Base-by-base conservation (phyloP, 2,113 vertebrate species). In the Pao palembangensis region DNA sequence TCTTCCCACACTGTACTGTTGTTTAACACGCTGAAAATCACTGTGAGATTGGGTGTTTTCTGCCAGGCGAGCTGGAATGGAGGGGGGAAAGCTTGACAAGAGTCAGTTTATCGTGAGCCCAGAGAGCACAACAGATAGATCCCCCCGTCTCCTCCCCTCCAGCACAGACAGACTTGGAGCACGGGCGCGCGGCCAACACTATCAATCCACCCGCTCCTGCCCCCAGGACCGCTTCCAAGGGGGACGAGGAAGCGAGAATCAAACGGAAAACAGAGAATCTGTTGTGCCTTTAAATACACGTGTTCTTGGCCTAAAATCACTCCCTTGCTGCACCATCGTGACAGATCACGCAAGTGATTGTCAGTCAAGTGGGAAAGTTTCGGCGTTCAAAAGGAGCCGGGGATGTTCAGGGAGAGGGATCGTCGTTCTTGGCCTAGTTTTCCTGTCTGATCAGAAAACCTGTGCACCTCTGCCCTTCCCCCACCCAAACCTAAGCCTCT, bases 111-210 rank as follows among this genome's bases (percentile, higher is more conserved):
- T 91, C 85, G 78, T 72, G 84, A 90, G 88, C 86, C 82, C 81
- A 81, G 86, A 85, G 84, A 89, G 82, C 89, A 89, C 86, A 91
- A 90, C 88, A 90, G 88, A 91, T 90, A 91, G 89, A 90, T 86
- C 78, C 87, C 75, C 86, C 63, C 71, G 80, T 87, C 84, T 87
- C 87, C 87, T 88, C 87, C 90, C 85, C 82, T 89, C 88, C 86
- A 86, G 81, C 84, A 87, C 85, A 86, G 87, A 91, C 83, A 90
- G 87, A 89, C 83, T 84, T 75, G 55, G 88, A 87, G 87, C 87
- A 88, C 71, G 80, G 90, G 91, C 90, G 86, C 71, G 67, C 81
- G 78, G 90, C 90, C 91, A 91, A 88, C 85, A 82, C 88, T 87
- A 91, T 91, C 90, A 91, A 90, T 91, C 90, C 88, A 86, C 83